phyloP scores from a whole-genome alignment of 92 coral and sea anemone species.

The Parazoanthus atlanticus region DNA sequence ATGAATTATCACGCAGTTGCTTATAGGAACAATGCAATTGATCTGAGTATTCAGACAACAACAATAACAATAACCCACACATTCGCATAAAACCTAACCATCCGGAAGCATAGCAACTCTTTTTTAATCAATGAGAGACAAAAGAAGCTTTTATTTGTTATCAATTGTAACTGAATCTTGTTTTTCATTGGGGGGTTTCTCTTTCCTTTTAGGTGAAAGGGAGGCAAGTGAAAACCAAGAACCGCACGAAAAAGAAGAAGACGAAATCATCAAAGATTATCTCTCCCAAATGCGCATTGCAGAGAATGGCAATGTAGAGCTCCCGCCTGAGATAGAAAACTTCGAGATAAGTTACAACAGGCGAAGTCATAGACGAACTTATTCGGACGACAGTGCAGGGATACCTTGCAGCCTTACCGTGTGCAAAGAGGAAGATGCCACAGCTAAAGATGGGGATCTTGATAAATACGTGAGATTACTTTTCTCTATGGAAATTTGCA shows the following conservation, averaged over 20 bases:
- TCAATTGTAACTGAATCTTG: background rate
- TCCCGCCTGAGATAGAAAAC: slow-evolving; percentile 10
- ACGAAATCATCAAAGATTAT: slow-evolving; percentile 22
- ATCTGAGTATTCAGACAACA: no score
- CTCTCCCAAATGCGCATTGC: background rate
- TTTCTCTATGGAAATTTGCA: background rate
- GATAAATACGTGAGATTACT: background rate
- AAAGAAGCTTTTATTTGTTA: no score
- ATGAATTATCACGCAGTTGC: no score
- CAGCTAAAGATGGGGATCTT: background rate
- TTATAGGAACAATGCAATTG: no score
- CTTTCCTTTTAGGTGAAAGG: background rate
- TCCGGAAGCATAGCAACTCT: no score
- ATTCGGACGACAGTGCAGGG: background rate
- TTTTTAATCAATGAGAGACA: no score
- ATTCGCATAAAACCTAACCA: no score
- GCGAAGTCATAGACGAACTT: slow-evolving; percentile 17
- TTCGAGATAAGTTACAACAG: slow-evolving; percentile 19
- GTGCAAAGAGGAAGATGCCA: slow-evolving; percentile 20
- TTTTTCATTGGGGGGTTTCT: background rate
- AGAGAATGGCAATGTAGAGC: background rate
- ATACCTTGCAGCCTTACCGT: slow-evolving; percentile 25
- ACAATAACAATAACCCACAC: no score
- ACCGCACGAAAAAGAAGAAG: slow-evolving; percentile 29
- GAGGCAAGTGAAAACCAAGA: slow-evolving; percentile 25